Percentiles rank a stretch among this genome's conserved stretches.
These are phyloP conservation scores for Laterallus jamaicensis DNA, from an alignment of 2,113 vertebrate genomes.

Conservation along the genomic window DNA sequence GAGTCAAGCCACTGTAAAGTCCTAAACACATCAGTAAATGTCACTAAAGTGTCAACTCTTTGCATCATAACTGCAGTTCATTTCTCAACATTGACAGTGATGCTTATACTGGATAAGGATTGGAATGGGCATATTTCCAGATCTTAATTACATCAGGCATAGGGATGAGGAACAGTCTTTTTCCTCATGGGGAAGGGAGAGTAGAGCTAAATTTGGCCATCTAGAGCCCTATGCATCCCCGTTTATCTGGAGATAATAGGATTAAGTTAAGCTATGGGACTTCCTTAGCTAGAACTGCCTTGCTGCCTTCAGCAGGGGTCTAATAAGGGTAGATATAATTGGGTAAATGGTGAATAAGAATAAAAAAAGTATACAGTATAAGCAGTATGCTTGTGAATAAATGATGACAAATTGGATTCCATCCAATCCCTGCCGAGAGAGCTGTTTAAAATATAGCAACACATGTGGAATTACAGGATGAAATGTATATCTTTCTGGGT, in stretches of 20 bases:
- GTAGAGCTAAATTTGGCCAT: slow-evolving; percentile 75
- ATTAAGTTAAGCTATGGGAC: slow-evolving; percentile 82
- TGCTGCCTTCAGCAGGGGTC: slow-evolving; percentile 81
- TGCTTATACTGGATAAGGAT: slow-evolving; percentile 75
- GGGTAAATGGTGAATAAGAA: slow-evolving; percentile 79
- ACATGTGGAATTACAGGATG: slow-evolving; percentile 48
- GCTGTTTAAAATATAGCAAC: slow-evolving; percentile 56
- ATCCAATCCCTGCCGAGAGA: slow-evolving; percentile 70
- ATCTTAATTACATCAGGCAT: slow-evolving; percentile 84
- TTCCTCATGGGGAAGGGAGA: slow-evolving; percentile 52
- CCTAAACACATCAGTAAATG: slow-evolving; percentile 74
- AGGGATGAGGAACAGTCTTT: slow-evolving; percentile 70
- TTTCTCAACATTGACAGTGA: slow-evolving; percentile 78
- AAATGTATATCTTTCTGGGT: background rate
- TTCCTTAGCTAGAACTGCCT: slow-evolving; percentile 74
- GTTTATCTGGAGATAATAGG: slow-evolving; percentile 83
- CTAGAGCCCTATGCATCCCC: slow-evolving; percentile 66
- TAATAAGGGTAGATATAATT: slow-evolving; percentile 84
- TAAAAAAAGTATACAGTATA: slow-evolving; percentile 66
- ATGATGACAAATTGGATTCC: slow-evolving; percentile 78
- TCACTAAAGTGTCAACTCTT: slow-evolving; percentile 76
- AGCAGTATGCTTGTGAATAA: slow-evolving; percentile 74
- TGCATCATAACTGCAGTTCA: slow-evolving; percentile 75
- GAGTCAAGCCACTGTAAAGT: slow-evolving; percentile 42
- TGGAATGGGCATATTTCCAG: slow-evolving; percentile 79